Conservation (phyloP, 2,797 vertebrate genomes). For the Cossypha polioptera region DNA sequence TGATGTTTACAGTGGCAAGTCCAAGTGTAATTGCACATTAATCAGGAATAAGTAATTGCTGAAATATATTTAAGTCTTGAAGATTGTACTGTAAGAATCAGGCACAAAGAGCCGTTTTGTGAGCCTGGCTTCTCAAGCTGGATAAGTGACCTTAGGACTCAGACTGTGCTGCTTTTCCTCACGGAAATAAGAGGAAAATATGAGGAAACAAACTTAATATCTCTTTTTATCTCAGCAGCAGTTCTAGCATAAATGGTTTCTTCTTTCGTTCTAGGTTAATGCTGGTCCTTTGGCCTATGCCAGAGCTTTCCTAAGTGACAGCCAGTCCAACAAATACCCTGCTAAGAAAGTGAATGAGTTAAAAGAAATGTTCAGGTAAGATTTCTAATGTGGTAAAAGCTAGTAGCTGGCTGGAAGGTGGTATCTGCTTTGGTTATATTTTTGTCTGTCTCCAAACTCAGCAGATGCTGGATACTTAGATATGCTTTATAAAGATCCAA, state of each 20-base stretch:
- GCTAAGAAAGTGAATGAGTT: slow-evolving; percentile 91
- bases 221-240: neutral
- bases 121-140: neutral
- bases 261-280: slow-evolving; percentile 84
- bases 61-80: neutral
- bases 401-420: neutral
- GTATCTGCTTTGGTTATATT: neutral
- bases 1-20: neutral
- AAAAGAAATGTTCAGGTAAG: slow-evolving; percentile 94
- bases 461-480: neutral
- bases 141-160: neutral
- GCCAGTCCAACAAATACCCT: slow-evolving; percentile 82
- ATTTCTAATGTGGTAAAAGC: neutral
- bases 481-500: neutral
- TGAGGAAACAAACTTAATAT: neutral
- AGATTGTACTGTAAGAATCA: neutral
- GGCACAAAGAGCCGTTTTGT: neutral
- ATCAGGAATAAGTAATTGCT: neutral
- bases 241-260: neutral
- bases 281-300: slow-evolving; percentile 97
- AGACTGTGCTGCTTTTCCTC: neutral
- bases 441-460: neutral
- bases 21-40: neutral
- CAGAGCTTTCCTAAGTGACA: slow-evolving; percentile 91
- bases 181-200: neutral